Evolutionary conservation across 2,888 invertebrate genomes (phyloP).

Genomic region (Drosophila maculinotata): DNA sequence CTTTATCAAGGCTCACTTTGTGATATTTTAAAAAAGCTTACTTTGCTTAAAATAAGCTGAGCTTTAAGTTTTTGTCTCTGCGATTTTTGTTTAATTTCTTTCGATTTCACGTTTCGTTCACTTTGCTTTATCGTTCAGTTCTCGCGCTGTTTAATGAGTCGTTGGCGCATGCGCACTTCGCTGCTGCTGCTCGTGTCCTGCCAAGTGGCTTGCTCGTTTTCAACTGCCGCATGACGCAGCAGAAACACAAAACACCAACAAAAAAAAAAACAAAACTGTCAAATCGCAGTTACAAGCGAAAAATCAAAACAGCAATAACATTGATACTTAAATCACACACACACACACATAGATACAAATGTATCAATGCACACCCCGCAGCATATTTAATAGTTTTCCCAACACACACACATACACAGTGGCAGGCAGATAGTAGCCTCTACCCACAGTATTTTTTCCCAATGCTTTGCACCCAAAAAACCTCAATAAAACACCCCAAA

Average conservation of each 20-base stretch:
- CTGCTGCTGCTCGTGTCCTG: conserved; percentile 81
- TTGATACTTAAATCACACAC: conserved; percentile 72
- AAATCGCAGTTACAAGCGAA: conserved; percentile 68
- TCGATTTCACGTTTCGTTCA: conserved; percentile 25
- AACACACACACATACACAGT: conserved; percentile 33
- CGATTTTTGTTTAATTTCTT: not conserved
- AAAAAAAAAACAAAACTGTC: conserved; percentile 56
- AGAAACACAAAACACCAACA: conserved; percentile 61
- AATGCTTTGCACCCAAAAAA: conserved; percentile 68
- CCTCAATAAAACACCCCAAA: conserved; percentile 85
- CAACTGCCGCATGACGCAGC: conserved; percentile 83
- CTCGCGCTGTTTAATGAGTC: conserved; percentile 38
- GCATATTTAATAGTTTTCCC: conserved; percentile 70
- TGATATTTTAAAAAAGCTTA: conserved; percentile 3
- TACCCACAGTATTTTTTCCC: conserved; percentile 58
- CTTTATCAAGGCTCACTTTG: not conserved
- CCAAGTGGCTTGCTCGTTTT: conserved; percentile 83
- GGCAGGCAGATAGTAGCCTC: conserved; percentile 26
- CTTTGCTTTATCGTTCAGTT: conserved; percentile 27
- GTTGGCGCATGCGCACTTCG: conserved; percentile 65
- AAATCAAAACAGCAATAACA: conserved; percentile 79
- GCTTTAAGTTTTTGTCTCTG: not conserved
- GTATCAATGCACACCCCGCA: conserved; percentile 59
- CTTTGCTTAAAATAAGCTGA: conserved; percentile 4
- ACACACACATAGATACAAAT: conserved; percentile 24